Evolutionary conservation across 2,888 invertebrate genomes (phyloP).

Genomic region (Heliconius erato): DNA sequence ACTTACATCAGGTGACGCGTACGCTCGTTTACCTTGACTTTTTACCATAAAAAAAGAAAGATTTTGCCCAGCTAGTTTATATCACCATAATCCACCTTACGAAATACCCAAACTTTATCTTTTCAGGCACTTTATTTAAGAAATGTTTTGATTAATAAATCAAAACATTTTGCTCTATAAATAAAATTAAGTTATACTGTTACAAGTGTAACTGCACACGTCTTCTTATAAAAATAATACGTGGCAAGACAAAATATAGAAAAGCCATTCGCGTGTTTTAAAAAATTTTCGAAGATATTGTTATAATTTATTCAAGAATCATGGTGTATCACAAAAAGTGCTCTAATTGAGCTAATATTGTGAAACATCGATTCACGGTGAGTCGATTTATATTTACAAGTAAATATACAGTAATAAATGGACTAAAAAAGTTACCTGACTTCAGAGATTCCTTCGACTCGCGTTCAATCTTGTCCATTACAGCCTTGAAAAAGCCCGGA

Average conservation of each 20-base stretch:
- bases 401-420: not conserved
- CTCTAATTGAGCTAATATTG: not conserved
- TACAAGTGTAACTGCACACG: too few relatives aligned
- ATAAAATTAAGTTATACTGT: too few relatives aligned
- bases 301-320: not conserved
- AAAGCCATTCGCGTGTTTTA: not conserved
- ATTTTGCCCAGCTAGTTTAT: too few relatives aligned
- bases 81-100: too few relatives aligned
- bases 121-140: too few relatives aligned
- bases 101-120: too few relatives aligned
- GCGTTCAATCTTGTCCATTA: conserved; percentile 45
- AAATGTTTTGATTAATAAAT: too few relatives aligned
- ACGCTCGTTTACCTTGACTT: too few relatives aligned
- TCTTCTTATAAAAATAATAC: too few relatives aligned
- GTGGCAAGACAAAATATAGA: not conserved
- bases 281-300: not conserved
- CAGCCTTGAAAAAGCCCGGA: conserved; percentile 41
- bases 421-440: conserved; percentile 48
- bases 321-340: not conserved
- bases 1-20: too few relatives aligned
- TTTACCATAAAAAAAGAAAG: too few relatives aligned
- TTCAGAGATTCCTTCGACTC: conserved; percentile 17
- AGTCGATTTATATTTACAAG: not conserved
- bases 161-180: too few relatives aligned
- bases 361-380: not conserved